Base-by-base conservation (phyloP, 2,888 invertebrate species). In the Nebria brevicollis region DNA sequence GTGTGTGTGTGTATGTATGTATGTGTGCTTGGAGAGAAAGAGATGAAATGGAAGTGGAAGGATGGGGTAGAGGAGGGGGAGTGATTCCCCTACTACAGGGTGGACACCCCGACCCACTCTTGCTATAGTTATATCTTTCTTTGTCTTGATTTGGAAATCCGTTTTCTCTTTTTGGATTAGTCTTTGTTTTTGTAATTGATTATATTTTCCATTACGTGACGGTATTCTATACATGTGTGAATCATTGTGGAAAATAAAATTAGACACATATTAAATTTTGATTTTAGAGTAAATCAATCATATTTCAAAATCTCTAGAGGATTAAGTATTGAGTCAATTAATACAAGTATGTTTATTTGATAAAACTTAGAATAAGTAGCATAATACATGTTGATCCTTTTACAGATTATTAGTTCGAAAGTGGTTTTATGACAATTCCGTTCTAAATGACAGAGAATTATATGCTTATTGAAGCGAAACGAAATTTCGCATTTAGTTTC, bases 401-500 rank as follows among this genome's bases (percentile, higher is more conserved):
- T 34, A 34, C 5, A 34, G 34, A 1, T 34, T 34, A 34, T 34
- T 34, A 34, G 6, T 54, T 54, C 8, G 13, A 54, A 54, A 54
- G 54, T 11, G 34, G 8, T 54, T 54, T 54, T 54, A 54, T 54
- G 54, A 54, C 54, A 54, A 54, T 54, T 13, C 54, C 54, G 54
- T 54, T 13, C 54, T 54, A 13, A 13, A 54, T 6, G 4, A 7
- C 34, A 34, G 34, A 54, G 54, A 54, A 13, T 54, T 54, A 13
- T 54, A 79, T 72, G 83, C 73, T 84, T 85, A 84, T 82, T 85
- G 86, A 85, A 87, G 86, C 87, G 87, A 87, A 86, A 86, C 87
- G 85, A 88, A 87, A 88, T 87, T 87, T 86, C 86, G 87, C 87
- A 87, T 86, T 86, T 83, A 84, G 85, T 84, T 86, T 86, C 86